Base-by-base conservation (phyloP, 2,797 vertebrate species). In the Erethizon dorsatum region DNA sequence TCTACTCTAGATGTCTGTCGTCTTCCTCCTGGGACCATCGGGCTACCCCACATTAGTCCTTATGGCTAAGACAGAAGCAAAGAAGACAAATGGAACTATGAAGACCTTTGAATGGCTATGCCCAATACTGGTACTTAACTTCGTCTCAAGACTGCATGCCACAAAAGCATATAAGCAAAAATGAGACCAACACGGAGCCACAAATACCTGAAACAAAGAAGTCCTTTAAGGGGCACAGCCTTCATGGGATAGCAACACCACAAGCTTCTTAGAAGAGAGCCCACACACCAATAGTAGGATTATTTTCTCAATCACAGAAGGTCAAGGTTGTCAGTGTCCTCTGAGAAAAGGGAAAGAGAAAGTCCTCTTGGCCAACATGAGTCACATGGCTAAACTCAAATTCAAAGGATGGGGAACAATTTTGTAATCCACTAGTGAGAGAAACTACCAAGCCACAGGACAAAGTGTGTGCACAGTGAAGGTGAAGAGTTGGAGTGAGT, bases 91-190 rank as follows among this genome's bases (percentile, higher is more conserved):
- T 18, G 47, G 59, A 83, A 91, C 79, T 47, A 47, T 4, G 10
- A 18, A 75, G 24, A 65, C 20, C 17, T 92, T 57, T 79, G 67
- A 85, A 45, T 14, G 54, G 50, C 24, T 63, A 9, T 61, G 56
- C n/a, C 54, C 22, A 71, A 47, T 73, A 93, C n/a, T 33, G 56
- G 75, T 4, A n/a, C 8, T 26, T 41, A 71, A 33, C 10, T 61
- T 85, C 17, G 37, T 26, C 28, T 20, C 41, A 69, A 47, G 41
- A 41, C 50, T 69, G 6, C 20, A 83, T 7, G 17, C 37, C 33
- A 77, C 1, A 67, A 88, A 88, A 96, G 67, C 28, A 59, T 31
- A 37, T 84, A 73, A 83, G 71, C 63, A 88, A 92, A 92, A 61
- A 85, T 6, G 50, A 73, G 31, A 56, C 7, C 20, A 78, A 90